These are phyloP conservation scores for Lamellibrachia columna DNA, from an alignment of 2,888 invertebrate genomes.

Conservation along the genomic window DNA sequence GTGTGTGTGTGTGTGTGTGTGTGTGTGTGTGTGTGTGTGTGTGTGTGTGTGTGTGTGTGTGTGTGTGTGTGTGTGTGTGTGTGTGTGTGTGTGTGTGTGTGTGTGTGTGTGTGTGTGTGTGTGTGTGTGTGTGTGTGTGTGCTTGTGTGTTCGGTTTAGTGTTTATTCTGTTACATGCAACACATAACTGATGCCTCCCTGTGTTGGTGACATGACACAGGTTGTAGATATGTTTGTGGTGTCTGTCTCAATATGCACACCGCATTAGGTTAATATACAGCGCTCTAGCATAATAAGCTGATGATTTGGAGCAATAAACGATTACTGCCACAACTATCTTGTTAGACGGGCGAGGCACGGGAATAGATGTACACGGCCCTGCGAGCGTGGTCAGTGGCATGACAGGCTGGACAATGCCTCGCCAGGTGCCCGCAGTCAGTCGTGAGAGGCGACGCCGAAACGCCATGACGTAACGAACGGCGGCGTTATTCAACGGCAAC, in stretches of 20 bases:
- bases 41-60: no score
- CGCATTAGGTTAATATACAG: neutral
- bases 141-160: no score
- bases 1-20: no score
- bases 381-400: slow-evolving; percentile 10
- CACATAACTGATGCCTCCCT: no score
- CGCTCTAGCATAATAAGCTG: neutral
- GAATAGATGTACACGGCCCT: neutral
- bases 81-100: neutral
- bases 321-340: neutral
- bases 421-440: neutral
- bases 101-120: neutral
- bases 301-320: neutral
- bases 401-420: neutral
- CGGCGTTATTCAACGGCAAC: neutral
- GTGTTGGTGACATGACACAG: no score
- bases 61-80: neutral
- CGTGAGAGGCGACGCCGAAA: neutral
- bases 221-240: neutral
- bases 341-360: neutral
- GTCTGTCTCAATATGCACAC: neutral
- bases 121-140: no score
- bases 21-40: no score
- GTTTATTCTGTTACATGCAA: no score
- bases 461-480: slow-evolving; percentile 1